These are phyloP conservation scores for Echinops telfairi DNA, from an alignment of 2,113 vertebrate species.

Conservation along the genomic window DNA sequence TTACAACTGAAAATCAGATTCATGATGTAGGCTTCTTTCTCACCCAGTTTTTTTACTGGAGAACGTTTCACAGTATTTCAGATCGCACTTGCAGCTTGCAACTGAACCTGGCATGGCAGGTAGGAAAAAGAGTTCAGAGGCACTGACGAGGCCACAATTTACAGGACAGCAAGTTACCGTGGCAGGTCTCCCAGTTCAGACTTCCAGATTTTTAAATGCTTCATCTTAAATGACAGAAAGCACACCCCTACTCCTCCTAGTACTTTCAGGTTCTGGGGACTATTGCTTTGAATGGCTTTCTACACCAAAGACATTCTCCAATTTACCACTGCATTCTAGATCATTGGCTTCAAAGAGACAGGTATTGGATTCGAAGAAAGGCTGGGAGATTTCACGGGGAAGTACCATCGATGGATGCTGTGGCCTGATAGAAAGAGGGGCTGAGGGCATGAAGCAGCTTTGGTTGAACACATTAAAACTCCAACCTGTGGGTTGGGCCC, in stretches of 20 bases:
- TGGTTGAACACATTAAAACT: not conserved
- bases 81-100: not conserved
- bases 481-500: not conserved
- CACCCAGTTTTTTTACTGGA: not conserved
- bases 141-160: not conserved
- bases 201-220: constrained; percentile 39
- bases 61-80: not conserved
- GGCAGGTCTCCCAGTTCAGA: not conserved
- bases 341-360: constrained; percentile 28
- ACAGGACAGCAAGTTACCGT: not conserved
- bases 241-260: not conserved
- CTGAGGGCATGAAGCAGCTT: not conserved
- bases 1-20: constrained; percentile 16
- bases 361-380: not conserved
- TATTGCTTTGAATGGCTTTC: constrained; percentile 14
- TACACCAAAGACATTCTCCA: not conserved
- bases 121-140: not conserved
- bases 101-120: not conserved
- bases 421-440: not conserved
- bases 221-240: not conserved
- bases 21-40: constrained; percentile 16
- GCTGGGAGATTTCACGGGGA: not conserved
- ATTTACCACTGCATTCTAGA: not conserved
- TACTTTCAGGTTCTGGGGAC: not conserved
- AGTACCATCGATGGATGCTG: not conserved